phyloP scores from a whole-genome alignment of 2,113 vertebrate genomes.

The Bettongia penicillata region DNA sequence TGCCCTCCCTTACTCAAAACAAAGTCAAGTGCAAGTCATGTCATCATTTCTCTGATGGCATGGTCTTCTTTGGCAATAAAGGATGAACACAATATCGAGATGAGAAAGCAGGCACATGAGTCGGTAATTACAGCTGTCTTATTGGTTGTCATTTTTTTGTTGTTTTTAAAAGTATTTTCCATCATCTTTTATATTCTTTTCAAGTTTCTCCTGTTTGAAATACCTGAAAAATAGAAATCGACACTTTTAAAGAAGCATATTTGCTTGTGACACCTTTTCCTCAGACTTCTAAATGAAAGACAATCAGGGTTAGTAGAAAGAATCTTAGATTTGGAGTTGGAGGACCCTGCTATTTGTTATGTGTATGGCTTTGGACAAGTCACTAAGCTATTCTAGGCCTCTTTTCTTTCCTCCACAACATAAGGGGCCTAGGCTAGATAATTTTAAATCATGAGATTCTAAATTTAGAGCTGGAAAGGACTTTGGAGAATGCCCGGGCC shows the following conservation, averaged over 20 bases:
- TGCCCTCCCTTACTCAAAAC: too few species aligned
- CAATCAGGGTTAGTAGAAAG: not conserved
- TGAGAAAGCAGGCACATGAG: not conserved
- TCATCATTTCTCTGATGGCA: too few species aligned
- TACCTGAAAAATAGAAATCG: not conserved
- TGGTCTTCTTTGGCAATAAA: too few species aligned
- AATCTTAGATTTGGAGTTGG: not conserved
- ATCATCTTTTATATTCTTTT: not conserved
- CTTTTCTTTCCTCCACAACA: not conserved
- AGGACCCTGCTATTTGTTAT: not conserved
- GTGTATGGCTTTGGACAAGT: not conserved
- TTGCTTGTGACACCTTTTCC: not conserved
- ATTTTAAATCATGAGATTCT: not conserved
- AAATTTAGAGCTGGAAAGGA: not conserved
- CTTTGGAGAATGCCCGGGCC: not conserved
- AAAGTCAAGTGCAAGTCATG: too few species aligned
- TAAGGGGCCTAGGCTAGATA: not conserved
- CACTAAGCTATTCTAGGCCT: not conserved
- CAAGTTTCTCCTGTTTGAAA: not conserved
- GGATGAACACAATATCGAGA: not conserved
- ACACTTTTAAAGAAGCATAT: not conserved
- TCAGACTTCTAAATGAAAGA: not conserved
- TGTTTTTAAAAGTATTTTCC: not conserved
- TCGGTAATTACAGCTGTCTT: not conserved
- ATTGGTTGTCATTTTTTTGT: not conserved